These are phyloP conservation scores for Neosilurus hyrtlii DNA, from an alignment of 2,797 vertebrate species.

Conservation along the genomic window DNA sequence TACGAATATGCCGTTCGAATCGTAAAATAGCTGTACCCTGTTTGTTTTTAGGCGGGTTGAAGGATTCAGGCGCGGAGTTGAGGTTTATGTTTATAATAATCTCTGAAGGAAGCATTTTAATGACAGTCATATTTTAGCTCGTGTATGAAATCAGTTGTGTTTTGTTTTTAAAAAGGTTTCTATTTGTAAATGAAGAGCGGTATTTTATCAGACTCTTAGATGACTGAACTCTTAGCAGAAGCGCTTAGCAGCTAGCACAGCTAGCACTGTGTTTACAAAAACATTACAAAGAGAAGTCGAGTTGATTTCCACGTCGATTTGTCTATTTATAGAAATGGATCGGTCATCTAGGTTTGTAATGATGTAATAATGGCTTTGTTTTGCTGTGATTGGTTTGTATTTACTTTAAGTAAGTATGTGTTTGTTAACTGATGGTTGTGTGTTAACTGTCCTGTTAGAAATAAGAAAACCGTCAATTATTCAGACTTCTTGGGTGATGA, in stretches of 20 bases:
- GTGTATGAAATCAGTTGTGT: neutral
- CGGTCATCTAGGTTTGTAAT: conserved; percentile 68
- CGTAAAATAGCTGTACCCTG: conserved; percentile 42
- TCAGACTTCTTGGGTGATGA: conserved; percentile 77
- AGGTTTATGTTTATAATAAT: neutral
- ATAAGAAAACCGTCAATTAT: conserved; percentile 80
- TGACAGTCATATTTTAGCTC: neutral
- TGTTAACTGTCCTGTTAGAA: conserved; percentile 66
- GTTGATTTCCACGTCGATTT: neutral
- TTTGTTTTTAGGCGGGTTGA: conserved; percentile 70
- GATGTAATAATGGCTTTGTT: neutral
- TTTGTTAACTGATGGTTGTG: neutral
- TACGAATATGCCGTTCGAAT: conserved; percentile 52
- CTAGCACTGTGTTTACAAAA: neutral
- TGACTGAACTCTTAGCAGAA: neutral
- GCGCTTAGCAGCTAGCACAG: too few species aligned
- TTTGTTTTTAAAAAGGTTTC: neutral
- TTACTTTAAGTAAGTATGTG: neutral
- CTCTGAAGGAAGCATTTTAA: neutral
- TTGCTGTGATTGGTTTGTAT: neutral
- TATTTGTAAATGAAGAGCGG: neutral
- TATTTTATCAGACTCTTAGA: neutral
- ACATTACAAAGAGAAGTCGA: neutral
- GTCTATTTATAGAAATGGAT: conserved; percentile 61
- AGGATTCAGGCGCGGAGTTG: neutral